Conservation (phyloP, 2,888 invertebrate genomes). For the Invenusta paracnida region DNA sequence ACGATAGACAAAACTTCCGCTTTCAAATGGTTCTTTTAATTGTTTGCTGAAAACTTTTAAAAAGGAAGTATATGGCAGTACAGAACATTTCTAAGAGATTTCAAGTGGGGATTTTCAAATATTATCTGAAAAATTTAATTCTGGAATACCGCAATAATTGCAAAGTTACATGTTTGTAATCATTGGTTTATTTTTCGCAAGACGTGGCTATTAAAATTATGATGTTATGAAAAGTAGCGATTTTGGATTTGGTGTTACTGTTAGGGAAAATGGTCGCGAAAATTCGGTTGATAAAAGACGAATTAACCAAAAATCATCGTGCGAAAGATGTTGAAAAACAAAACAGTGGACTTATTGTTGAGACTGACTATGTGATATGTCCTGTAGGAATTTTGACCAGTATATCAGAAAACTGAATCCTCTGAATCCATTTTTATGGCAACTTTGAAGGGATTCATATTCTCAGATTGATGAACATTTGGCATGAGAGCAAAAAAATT, state of each 20-base stretch:
- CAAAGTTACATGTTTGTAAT: conserved; percentile 20
- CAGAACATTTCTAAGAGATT: background rate
- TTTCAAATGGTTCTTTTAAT: too few species aligned
- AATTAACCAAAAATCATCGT: conserved; percentile 28
- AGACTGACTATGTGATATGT: background rate
- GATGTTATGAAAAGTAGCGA: conserved; percentile 5
- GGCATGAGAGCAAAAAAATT: background rate
- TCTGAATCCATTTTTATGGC: conserved; percentile 15
- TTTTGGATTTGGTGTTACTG: background rate
- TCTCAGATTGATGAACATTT: conserved; percentile 4
- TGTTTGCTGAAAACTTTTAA: too few species aligned
- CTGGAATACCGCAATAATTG: conserved; percentile 7
- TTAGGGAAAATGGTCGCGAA: background rate
- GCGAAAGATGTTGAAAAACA: conserved; percentile 12
- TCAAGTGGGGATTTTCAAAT: conserved; percentile 27
- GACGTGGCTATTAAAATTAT: conserved; percentile 31
- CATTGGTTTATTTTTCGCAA: conserved; percentile 20
- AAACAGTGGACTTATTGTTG: conserved; percentile 23
- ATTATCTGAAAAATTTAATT: conserved; percentile 16
- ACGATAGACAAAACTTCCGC: too few species aligned
- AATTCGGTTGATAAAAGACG: conserved; percentile 4
- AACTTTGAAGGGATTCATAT: background rate
- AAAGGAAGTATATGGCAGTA: background rate
- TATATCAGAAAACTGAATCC: conserved; percentile 13
- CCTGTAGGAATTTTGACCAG: conserved; percentile 9